Percentiles rank a stretch among this genome's conserved stretches.
These are phyloP conservation scores for Ctenosaura bakeri DNA, from an alignment of 2,797 vertebrate genomes.

Conservation along the genomic window DNA sequence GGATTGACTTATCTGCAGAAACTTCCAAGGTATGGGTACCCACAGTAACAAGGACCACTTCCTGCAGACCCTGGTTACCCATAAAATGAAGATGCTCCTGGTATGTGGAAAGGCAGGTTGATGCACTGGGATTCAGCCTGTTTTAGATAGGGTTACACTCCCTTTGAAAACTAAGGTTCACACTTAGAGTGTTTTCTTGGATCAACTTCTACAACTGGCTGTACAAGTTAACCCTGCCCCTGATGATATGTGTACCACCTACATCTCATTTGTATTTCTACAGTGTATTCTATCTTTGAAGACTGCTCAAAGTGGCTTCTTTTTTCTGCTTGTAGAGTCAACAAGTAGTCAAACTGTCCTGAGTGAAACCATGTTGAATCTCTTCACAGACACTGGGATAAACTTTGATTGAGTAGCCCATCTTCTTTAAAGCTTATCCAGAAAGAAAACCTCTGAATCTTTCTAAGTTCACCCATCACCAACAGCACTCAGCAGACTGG, in stretches of 20 bases:
- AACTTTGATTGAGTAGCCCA: constrained; percentile 46
- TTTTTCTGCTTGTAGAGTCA: neutral
- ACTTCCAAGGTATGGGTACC: no score
- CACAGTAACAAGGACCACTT: no score
- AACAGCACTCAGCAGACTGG: constrained; percentile 21
- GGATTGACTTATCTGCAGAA: no score
- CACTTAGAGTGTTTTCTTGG: neutral
- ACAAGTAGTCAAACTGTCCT: neutral
- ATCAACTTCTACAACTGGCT: neutral
- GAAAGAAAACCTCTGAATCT: constrained; percentile 13
- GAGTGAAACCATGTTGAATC: neutral
- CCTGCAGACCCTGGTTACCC: no score
- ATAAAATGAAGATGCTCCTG: no score
- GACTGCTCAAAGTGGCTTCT: neutral
- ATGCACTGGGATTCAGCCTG: neutral
- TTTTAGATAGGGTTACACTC: neutral
- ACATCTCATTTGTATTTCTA: neutral
- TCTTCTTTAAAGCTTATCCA: constrained; percentile 19
- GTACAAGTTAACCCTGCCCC: neutral
- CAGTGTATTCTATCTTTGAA: neutral
- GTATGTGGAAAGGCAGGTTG: neutral
- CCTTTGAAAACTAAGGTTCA: neutral
- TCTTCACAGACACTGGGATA: constrained; percentile 38
- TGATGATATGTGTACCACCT: neutral
- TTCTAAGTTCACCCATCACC: constrained; percentile 36